A percentile compares a stretch with the other conserved stretches of the same genome.
Evolutionary conservation across 2,888 invertebrate species (phyloP).

Genomic region (Zaprionus lineosus): DNA sequence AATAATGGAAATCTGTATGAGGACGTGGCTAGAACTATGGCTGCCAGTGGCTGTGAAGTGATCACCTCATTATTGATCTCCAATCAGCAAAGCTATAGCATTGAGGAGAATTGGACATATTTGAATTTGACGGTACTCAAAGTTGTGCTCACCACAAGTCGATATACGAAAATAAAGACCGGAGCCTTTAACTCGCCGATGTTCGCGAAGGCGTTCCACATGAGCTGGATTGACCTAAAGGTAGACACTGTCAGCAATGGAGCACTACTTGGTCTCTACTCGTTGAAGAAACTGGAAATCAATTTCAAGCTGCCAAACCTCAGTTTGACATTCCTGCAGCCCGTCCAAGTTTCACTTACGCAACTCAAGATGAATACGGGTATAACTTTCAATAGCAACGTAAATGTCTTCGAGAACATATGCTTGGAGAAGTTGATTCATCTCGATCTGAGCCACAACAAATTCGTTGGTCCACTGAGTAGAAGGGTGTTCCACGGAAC

Average conservation of each 20-base stretch:
- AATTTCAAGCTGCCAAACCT: conserved; percentile 46
- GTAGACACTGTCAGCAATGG: conserved; percentile 59
- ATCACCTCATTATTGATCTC: conserved; percentile 27
- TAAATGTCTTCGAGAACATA: conserved; percentile 66
- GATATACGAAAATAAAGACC: conserved; percentile 51
- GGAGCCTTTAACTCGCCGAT: conserved; percentile 71
- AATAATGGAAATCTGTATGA: conserved; percentile 24
- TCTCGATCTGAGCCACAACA: conserved; percentile 74
- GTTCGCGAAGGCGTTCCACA: conserved; percentile 58
- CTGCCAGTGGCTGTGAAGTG: conserved; percentile 22
- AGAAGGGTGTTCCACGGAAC: conserved; percentile 58
- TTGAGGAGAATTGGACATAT: conserved; percentile 53
- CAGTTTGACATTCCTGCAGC: conserved; percentile 72
- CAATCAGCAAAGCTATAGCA: background rate
- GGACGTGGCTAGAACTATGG: conserved; percentile 24
- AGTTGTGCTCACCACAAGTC: conserved; percentile 51
- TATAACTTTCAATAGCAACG: conserved; percentile 41
- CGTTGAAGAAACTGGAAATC: conserved; percentile 65
- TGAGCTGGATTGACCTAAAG: conserved; percentile 52
- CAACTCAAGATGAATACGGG: conserved; percentile 63
- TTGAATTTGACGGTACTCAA: conserved; percentile 42
- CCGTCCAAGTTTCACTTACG: conserved; percentile 70
- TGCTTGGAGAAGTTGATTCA: conserved; percentile 54
- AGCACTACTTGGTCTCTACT: conserved; percentile 69
- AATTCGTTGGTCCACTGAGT: conserved; percentile 57